phyloP scores from a whole-genome alignment of 2,113 vertebrate species.

The Myiagra hebetior region DNA sequence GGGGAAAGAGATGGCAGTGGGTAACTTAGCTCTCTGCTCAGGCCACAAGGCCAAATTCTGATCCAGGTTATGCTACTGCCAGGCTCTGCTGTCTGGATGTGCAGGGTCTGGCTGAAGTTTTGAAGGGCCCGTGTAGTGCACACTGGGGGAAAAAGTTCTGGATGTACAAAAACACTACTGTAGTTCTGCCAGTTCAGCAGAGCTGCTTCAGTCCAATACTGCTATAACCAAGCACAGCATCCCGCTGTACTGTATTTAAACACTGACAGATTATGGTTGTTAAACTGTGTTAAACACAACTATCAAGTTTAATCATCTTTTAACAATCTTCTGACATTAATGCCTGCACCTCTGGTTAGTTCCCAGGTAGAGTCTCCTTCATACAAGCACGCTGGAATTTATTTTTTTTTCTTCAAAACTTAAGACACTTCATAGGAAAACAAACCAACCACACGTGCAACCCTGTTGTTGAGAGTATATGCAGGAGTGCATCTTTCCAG shows the following conservation, averaged over 20 bases:
- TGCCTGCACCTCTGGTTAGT: neutral
- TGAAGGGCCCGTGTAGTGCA: neutral
- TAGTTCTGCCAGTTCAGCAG: neutral
- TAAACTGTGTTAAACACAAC: neutral
- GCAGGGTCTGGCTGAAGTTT: neutral
- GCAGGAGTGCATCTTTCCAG: neutral
- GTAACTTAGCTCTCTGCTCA: neutral
- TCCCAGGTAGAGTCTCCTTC: neutral
- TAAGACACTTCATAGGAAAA: slow-evolving; percentile 2
- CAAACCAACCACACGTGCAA: slow-evolving; percentile 7
- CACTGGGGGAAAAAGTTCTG: neutral
- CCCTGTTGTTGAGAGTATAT: neutral
- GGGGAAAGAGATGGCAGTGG: neutral
- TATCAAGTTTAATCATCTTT: slow-evolving; percentile 1
- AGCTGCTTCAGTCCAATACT: neutral
- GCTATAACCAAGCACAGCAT: neutral
- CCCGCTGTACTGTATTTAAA: neutral
- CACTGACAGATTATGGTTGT: neutral
- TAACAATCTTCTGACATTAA: neutral
- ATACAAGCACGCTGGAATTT: neutral
- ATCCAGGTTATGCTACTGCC: neutral
- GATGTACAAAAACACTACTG: neutral
- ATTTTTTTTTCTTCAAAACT: neutral
- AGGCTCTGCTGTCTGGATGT: neutral
- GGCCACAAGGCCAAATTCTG: neutral